Evolutionary conservation across 2,888 invertebrate genomes (phyloP), one percentile per base, ranked within the genome.

Genomic region (Dorcus hopei): DNA sequence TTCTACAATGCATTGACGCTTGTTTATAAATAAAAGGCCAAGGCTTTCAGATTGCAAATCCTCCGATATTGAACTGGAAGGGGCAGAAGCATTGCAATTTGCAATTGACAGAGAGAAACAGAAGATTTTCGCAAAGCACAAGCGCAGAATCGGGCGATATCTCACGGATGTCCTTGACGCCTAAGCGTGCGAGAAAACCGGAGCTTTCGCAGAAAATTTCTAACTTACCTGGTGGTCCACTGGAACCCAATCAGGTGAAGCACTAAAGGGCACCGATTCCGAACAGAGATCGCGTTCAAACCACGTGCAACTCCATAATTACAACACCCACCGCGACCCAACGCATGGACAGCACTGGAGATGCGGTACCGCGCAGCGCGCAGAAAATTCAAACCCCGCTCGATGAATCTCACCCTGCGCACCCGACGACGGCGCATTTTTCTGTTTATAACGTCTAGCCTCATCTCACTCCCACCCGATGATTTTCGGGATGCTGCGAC

Each of bases 381-480:
- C 58, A 62, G 59, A 66, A 68, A 61, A 64, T 68, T 67, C 64
- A 68, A 68, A 68, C 61, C 60, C 64, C 62, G 67, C 68, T 68
- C 68, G 64, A 68, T 67, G 67, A 61, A 63, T 62, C 61, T 33
- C 61, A 64, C 67, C 65, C 55, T 68, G 68, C 68, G 68, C 66
- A 40, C 41, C 48, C 8, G 42, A 49, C 41, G 54, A 45, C 26
- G 41, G 67, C 68, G 67, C 68, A 68, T 53, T 54, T 55, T 60
- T 61, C 50, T 67, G 65, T 67, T 68, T 67, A 67, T 64, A 57
- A 54, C 23, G 52, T 45, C 49, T 57, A 51, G 39, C 45, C 19
- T 23, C n/a, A 7, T 45, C 45, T 45, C 14, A 9, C n/a, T 45
- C 45, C 9, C 45, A 7, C 45, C 45, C 19, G 14, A 4, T 42